These are phyloP conservation scores for Felis catus DNA, from an alignment of 2,113 vertebrate species.

Conservation along the genomic window F.catus_Fca126_mat1.0 CM031417.1:7518501-7519000, in stretches of 20 bases:
- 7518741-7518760: neutral
- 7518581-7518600: neutral
- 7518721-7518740: neutral
- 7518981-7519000: rapidly evolving
- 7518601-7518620: neutral
- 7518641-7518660: neutral
- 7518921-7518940: neutral
- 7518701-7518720: neutral
- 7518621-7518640: neutral
- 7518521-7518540: neutral
- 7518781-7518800: neutral
- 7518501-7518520: neutral
- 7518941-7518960: neutral
- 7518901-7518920: neutral
- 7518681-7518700: neutral
- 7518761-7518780: neutral
- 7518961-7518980: neutral
- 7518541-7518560: neutral
- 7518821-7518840: neutral
- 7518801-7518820: neutral
- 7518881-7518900: neutral
- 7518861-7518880: neutral
- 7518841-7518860: neutral
- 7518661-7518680: neutral
- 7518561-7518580: neutral